Conservation (phyloP, 1,140 invertebrate species). For the Bicyclus anynana region DNA sequence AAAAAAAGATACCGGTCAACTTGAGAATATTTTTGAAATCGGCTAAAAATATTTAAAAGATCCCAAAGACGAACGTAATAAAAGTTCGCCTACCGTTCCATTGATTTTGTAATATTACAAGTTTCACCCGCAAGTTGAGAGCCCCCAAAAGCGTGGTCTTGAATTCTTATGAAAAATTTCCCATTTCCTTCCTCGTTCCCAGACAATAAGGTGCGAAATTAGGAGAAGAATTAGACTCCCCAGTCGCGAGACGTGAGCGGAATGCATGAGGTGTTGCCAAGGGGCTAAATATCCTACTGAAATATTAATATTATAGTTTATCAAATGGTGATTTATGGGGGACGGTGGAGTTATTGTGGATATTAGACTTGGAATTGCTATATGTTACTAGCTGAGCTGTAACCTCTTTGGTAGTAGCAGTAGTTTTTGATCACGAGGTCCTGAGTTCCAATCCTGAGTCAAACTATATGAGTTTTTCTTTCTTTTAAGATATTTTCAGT, state of each 20-base stretch:
- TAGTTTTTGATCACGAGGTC: no score
- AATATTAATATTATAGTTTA: conserved; percentile 18
- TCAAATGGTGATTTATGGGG: conserved; percentile 14
- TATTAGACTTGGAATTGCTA: no score
- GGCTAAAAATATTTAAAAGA: no score
- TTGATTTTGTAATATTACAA: conserved; percentile 25
- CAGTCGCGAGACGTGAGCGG: conserved; percentile 46
- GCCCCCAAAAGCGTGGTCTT: conserved; percentile 32
- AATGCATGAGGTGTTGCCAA: conserved; percentile 40
- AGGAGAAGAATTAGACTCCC: conserved; percentile 70
- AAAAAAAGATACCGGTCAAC: no score
- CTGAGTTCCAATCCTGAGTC: no score
- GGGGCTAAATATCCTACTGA: conserved; percentile 19
- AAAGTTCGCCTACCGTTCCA: conserved; percentile 17
- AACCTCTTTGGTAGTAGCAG: no score
- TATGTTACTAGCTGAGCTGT: no score
- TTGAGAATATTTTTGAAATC: no score
- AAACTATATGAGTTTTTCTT: no score
- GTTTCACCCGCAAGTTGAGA: conserved; percentile 12
- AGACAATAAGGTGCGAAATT: conserved; percentile 73
- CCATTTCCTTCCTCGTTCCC: conserved; percentile 60
- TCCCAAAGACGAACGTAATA: not conserved
- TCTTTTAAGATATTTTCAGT: no score
- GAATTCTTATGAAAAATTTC: conserved; percentile 63
- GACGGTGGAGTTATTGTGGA: not conserved